phyloP scores from a whole-genome alignment of 2,888 invertebrate species.

The Mythimna loreyi region DNA sequence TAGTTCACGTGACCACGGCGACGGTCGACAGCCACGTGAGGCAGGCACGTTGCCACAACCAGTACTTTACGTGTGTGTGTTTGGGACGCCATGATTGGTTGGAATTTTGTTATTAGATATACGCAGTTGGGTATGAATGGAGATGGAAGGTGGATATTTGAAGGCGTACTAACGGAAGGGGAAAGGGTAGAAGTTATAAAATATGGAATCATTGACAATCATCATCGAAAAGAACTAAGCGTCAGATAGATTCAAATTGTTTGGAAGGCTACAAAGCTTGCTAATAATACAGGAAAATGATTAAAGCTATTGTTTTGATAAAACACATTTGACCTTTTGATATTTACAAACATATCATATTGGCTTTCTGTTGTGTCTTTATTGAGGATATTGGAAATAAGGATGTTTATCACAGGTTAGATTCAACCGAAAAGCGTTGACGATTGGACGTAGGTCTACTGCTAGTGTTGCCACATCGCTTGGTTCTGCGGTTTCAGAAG shows the following conservation, averaged over 20 bases:
- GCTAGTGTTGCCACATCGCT: neutral
- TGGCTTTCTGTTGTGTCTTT: too few species aligned
- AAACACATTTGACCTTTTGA: neutral
- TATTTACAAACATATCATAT: neutral
- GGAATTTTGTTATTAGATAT: conserved; percentile 19
- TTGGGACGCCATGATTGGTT: conserved; percentile 33
- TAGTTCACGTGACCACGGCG: conserved; percentile 52
- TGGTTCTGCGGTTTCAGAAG: too few species aligned
- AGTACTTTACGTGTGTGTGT: conserved; percentile 7
- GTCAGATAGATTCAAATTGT: neutral
- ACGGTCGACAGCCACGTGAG: conserved; percentile 48
- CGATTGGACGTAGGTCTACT: neutral
- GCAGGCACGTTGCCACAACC: conserved; percentile 55
- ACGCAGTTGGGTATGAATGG: conserved; percentile 45
- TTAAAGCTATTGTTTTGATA: neutral
- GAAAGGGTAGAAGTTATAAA: neutral
- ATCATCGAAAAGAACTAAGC: neutral
- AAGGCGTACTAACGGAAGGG: neutral
- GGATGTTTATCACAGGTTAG: too few species aligned
- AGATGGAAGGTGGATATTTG: conserved; percentile 11
- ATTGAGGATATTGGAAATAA: neutral
- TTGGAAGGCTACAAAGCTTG: neutral
- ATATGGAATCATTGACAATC: neutral
- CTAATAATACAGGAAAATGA: neutral
- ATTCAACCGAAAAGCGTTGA: neutral